A percentile compares a stretch with the other conserved stretches of the same genome.
Conservation (phyloP, 2,797 vertebrate genomes). For the Cyprinodon diabolis region DNA sequence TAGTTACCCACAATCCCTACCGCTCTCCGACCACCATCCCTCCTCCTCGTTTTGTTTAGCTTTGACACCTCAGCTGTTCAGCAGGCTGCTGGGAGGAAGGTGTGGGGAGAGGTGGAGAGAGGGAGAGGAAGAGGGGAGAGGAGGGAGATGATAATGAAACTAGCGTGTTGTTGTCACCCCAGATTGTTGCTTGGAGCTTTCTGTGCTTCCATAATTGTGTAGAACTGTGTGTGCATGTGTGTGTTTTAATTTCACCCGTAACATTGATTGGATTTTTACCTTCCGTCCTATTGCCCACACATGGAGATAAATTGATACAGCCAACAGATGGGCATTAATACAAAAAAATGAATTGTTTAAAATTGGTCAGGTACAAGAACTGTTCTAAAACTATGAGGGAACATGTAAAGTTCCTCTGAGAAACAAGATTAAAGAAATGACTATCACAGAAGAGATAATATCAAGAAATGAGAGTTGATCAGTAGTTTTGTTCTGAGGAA, state of each 20-base stretch:
- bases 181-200: constrained; percentile 81
- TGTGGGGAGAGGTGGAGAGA: constrained; percentile 63
- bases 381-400: not conserved
- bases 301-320: not conserved
- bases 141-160: constrained; percentile 82
- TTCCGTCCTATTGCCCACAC: not conserved
- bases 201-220: constrained; percentile 4
- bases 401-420: not conserved
- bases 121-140: constrained; percentile 22
- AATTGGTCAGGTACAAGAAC: not conserved
- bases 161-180: constrained; percentile 75
- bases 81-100: constrained; percentile 76
- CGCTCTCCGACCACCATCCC: not conserved
- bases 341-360: not conserved
- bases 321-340: not conserved
- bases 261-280: constrained; percentile 1
- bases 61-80: constrained; percentile 85
- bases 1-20: constrained; percentile 39
- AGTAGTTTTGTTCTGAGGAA: not conserved
- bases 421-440: not conserved
- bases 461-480: not conserved
- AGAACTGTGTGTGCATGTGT: constrained; percentile 9
- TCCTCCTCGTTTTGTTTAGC: constrained; percentile 62
- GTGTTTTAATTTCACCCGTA: constrained; percentile 18
- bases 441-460: not conserved